These are phyloP conservation scores for Virgularia gustaviana DNA, from an alignment of 92 coral and sea anemone genomes.

Conservation along the genomic window DNA sequence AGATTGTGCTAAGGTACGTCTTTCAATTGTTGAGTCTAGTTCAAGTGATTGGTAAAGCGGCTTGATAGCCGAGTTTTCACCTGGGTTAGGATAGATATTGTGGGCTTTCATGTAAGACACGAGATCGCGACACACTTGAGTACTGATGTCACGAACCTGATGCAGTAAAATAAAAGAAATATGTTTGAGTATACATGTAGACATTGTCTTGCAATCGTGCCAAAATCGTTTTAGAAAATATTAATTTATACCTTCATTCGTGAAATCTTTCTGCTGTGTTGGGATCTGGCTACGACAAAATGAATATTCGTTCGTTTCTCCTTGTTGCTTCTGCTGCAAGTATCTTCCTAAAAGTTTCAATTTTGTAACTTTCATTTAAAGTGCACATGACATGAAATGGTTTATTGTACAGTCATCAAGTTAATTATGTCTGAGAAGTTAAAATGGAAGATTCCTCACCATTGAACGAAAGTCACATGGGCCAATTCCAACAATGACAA, in stretches of 20 bases:
- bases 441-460: too few species aligned
- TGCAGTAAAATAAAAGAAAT: background rate
- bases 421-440: too few species aligned
- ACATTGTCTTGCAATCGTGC: background rate
- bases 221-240: background rate
- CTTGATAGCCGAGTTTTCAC: background rate
- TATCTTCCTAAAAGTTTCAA: conserved; percentile 1
- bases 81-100: conserved; percentile 20
- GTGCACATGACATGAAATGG: background rate
- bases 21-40: conserved; percentile 12
- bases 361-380: background rate
- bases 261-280: conserved; percentile 11
- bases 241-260: background rate
- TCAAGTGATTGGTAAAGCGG: conserved; percentile 23
- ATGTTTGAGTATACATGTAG: background rate
- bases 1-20: conserved; percentile 9
- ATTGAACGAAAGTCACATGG: conserved; percentile 80
- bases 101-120: conserved; percentile 7
- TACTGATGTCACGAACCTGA: conserved; percentile 14
- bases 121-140: conserved; percentile 28
- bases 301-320: conserved; percentile 12
- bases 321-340: conserved; percentile 3
- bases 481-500: conserved; percentile 85
- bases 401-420: background rate
- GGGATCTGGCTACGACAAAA: conserved; percentile 21